Evolutionary conservation across 1,140 invertebrate species (phyloP), one percentile per base, ranked within the genome.

Genomic region (Choristoneura fumiferana): DNA sequence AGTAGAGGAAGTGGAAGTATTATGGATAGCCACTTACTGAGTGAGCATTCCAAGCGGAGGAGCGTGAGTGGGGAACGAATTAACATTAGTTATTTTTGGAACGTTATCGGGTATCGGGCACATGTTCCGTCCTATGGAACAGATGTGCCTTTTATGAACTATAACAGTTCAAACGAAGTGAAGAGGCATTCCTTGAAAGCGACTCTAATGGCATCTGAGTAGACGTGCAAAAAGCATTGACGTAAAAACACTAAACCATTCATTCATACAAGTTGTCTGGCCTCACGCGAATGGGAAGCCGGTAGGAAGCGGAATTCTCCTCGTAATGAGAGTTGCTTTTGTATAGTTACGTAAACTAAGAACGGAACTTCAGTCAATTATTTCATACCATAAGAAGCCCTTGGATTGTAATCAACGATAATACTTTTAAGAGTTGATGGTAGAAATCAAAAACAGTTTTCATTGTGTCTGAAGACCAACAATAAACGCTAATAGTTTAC

Each of bases 31-130:
- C 62, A 67, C 59, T 68, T 60, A 65, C 58, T 69, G 64, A 65
- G 60, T 57, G 63, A 65, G 37, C 69, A 71, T 76, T 81, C 69
- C 69, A 64, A 58, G 43, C 57, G 49, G 22, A 22, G 55, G 39
- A 66, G 60, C 71, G 67, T 63, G 69, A 76, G 69, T 70, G 73
- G 63, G 58, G 71, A 74, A 69, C 65, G 73, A 78, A 76, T 80
- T 74, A 83, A 75, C 73, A 61, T 63, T 15, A 67, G 73, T 69
- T 80, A 84, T 83, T 79, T 84, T 79, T 68, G 66, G 71, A 73
- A 59, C 68, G 67, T 82, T 84, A 84, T 84, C 78, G 71, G 58
- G 63, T 63, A 59, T 62, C 60, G 69, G 54, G 66, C 73, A 75
- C 68, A 67, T 77, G 67, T 71, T 67, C 58, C 63, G 55, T 67